A percentile compares a stretch with the other conserved stretches of the same genome.
phyloP scores from a whole-genome alignment of 2,888 invertebrate genomes.

The Mesorhabditis sp. region DNA sequence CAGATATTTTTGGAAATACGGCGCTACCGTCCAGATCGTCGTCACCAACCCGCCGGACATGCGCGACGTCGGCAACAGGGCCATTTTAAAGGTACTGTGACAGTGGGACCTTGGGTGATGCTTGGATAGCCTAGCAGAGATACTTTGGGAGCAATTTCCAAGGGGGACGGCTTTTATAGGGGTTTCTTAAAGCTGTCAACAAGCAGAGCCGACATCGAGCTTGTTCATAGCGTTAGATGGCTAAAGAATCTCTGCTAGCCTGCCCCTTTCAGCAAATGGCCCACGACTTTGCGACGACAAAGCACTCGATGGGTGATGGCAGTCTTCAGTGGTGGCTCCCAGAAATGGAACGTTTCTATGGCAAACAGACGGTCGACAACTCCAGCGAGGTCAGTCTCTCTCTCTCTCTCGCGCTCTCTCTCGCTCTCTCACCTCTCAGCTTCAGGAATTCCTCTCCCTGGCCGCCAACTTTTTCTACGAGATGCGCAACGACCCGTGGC shows the following conservation, averaged over 20 bases:
- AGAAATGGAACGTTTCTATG: slow-evolving; percentile 40
- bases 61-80: slow-evolving; percentile 4
- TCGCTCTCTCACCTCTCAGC: neutral
- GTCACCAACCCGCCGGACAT: slow-evolving; percentile 47
- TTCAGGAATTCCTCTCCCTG: slow-evolving; percentile 34
- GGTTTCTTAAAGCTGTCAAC: too few species aligned
- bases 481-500: slow-evolving; percentile 36
- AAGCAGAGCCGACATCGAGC: too few species aligned
- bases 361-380: slow-evolving; percentile 4
- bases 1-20: slow-evolving; percentile 44
- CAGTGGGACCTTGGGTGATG: too few species aligned
- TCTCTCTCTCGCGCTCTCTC: neutral
- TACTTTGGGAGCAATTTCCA: too few species aligned
- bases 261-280: slow-evolving; percentile 14
- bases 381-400: slow-evolving; percentile 1
- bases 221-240: too few species aligned
- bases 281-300: slow-evolving; percentile 40
- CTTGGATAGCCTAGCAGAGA: too few species aligned
- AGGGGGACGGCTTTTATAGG: too few species aligned
- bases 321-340: slow-evolving; percentile 46
- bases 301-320: slow-evolving; percentile 42
- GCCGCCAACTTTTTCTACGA: slow-evolving; percentile 38
- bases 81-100: too few species aligned
- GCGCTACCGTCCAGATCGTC: slow-evolving; percentile 40
- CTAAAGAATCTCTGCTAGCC: neutral